Base-by-base conservation (phyloP, 1,140 invertebrate species). In the Drosophila orosa region DNA sequence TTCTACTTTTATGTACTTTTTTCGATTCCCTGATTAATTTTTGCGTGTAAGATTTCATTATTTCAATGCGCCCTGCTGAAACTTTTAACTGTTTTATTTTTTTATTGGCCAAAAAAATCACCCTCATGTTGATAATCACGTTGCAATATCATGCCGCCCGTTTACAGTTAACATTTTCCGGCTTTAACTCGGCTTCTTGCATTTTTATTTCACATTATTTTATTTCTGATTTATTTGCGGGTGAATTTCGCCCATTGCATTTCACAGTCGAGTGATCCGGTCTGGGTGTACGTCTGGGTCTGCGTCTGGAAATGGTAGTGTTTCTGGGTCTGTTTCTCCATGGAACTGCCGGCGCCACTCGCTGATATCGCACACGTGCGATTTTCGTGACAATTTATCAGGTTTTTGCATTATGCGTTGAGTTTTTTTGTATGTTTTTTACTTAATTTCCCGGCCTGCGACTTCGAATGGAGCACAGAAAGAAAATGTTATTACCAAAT, bases 311-410 rank as follows among this genome's bases (percentile, higher is more conserved):
- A 67, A 39, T 62, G 17, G 25, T 29, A 22, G 27, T 62, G 27
- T 58, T 40, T 58, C 42, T 67, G 63, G 31, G 31, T 67, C 65
- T 68, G 60, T 68, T 67, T 50, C 65, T 52, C 59, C 44, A 68
- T 25, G 33, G 15, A 33, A 63, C 6, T 35, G 15, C 47, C 79
- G 74, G 74, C 80, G 79, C 79, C 74, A 57, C 22, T 58, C 37
- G 57, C 58, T 65, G 68, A 78, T 86, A 79, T 83, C 50, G 84
- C 76, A 77, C 83, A 87, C 83, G 83, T 87, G 83, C 83, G 76
- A 89, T 84, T 80, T 84, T 83, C 84, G 83, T 87, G 83, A 74
- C 85, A 89, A 80, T 77, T 89, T 80, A 87, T 89, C 76, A 84
- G 78, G 74, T 75, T 78, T 75, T 39, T 57, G 48, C 50, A 37